Conservation (phyloP, 2,113 vertebrate genomes). For the Tupaia tana region DNA sequence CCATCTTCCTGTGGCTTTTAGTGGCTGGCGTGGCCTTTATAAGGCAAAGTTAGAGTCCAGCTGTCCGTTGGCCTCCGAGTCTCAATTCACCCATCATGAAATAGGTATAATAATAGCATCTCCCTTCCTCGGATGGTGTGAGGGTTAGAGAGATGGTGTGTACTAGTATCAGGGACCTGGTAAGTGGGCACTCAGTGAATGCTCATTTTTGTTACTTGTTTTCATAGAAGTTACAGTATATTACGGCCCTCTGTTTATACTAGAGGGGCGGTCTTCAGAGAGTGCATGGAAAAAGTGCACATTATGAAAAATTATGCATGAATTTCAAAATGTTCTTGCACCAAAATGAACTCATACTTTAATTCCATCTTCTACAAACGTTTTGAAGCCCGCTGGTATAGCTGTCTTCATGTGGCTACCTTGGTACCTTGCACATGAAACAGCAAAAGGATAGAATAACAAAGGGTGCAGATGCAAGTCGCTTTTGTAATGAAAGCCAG, state of each 20-base stretch:
- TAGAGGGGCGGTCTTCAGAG: too few species aligned
- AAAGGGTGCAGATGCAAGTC: neutral
- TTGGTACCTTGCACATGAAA: neutral
- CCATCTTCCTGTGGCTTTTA: fast-evolving
- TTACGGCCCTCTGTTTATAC: fast-evolving
- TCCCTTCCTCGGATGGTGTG: neutral
- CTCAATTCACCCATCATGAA: neutral
- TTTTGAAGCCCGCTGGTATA: too few species aligned
- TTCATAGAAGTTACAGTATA: fast-evolving
- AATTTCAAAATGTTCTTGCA: too few species aligned
- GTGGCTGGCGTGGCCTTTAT: neutral
- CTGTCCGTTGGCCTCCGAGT: neutral
- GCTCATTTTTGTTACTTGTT: fast-evolving
- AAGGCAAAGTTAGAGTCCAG: neutral
- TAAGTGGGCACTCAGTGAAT: fast-evolving
- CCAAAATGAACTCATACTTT: too few species aligned
- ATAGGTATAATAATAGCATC: fast-evolving
- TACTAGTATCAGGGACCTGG: too few species aligned
- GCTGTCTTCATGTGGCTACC: too few species aligned
- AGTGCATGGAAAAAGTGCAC: too few species aligned
- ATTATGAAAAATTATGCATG: too few species aligned
- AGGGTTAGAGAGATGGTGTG: fast-evolving
- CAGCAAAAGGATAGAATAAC: neutral
- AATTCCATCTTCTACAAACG: too few species aligned
- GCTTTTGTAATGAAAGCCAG: neutral